These are phyloP conservation scores for Ovis aries DNA, from an alignment of 2,113 vertebrate genomes.

Conservation along the genomic window ARS-UI_Ramb_v3.0 NC_056059.1:24506001-24506500, in stretches of 20 bases:
- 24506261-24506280: not conserved
- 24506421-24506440: not conserved
- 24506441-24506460: not conserved
- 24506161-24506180: not conserved
- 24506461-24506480: not conserved
- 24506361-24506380: fast-evolving
- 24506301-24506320: not conserved
- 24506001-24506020: not conserved
- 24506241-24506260: not conserved
- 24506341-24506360: not conserved
- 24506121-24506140: not conserved
- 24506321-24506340: fast-evolving
- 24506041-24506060: not conserved
- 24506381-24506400: not conserved
- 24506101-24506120: not conserved
- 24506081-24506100: not conserved
- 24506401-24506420: not conserved
- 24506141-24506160: not conserved
- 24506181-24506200: not conserved
- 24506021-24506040: not conserved
- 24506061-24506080: not conserved
- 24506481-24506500: not conserved
- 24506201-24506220: not conserved
- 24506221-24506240: not conserved
- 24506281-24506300: not conserved